Evolutionary conservation across 2,797 vertebrate genomes (phyloP), one percentile per base, ranked within the genome.

Genomic region (Acipenser transmontanus): DNA sequence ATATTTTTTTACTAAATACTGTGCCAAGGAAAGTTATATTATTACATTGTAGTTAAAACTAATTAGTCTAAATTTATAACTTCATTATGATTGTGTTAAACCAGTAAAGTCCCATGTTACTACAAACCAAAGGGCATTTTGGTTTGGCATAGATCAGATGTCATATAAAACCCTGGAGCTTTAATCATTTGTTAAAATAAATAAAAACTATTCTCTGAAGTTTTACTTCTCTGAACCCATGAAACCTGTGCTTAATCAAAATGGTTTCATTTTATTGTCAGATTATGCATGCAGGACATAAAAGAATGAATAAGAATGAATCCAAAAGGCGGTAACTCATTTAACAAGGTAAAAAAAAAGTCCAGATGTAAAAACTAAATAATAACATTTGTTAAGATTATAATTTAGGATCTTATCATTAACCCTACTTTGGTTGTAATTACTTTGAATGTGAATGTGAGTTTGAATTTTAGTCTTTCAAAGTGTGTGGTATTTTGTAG

Each of bases 41-140:
- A 10, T 11, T 60, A 61, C 12, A 9, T 17, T 20, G 61, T 63
- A 61, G 20, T 63, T 63, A 72, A 64, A 80, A 80, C 84, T 85
- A 83, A 88, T 87, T 88, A 88, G 77, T 82, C 77, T 85, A 77
- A 73, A 77, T 85, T 83, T 86, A 85, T 84, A 86, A 48, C 52
- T 56, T 66, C 47, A 48, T 49, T 49, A 60, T 7, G 47, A 7
- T 34, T 48, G 14, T 7, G 9, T 50, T 59, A 9, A 50, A 61
- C 10, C 13, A 61, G 8, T 66, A 34, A 50, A 60, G 59, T 8
- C 8, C 60, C 60, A 61, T 61, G 8, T 61, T 61, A 61, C 14
- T 61, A 9, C 60, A 61, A 61, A 20, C 7, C 13, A 61, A 34
- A 61, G 54, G 54, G 9, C 54, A 57, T 57, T 13, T 57, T 57